Base-by-base conservation (phyloP, 2,113 vertebrate species). In the Strigops habroptila region DNA sequence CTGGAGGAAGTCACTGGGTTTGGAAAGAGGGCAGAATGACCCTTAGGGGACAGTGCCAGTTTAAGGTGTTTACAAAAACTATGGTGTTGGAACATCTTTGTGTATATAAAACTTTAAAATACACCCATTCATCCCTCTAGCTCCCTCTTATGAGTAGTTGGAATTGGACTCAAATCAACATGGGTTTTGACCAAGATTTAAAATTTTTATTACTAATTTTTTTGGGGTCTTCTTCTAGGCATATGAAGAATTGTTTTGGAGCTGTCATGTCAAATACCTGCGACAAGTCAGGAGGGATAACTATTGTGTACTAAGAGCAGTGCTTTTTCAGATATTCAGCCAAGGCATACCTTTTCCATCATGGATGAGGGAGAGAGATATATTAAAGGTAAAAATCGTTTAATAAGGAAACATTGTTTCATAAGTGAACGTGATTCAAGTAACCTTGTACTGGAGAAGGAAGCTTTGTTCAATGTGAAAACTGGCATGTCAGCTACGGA, bases 341-440 rank as follows among this genome's bases (percentile, higher is more conserved):
- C 98, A 98, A 85, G 98, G 98, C 77, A 97, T 98, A 82, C 94
- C 95, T 84, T 97, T 98, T 80, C 98, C 98, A 27, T 97, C 92
- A 1, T 98, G 98, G 98, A 98, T 98, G 98, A 98, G 97, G 81
- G 98, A 98, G 60, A 98, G 96, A 83, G 98, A 98, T 92, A 97
- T 98, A 39, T 79, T 98, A 52, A 98, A 98, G 98, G 98, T 98
- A 97, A 21, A 78, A 84, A 48, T 57, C 0, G 39, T 55, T 37
- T 86, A 25, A 41, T 76, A 87, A 95, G 48, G 39, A 39, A 39
- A 39, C 39, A 39, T 57, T 0, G 39, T 55, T 37, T 86, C 28
- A 41, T 76, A 87, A 95, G 48, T 68, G 14, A 67, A 52, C 7
- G 8, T 11, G 12, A 76, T 68, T 57, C n/a, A 59, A 24, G 59